These are phyloP conservation scores for Scaptomyza tumidula DNA, from an alignment of 2,888 invertebrate genomes.

Conservation along the genomic window DNA sequence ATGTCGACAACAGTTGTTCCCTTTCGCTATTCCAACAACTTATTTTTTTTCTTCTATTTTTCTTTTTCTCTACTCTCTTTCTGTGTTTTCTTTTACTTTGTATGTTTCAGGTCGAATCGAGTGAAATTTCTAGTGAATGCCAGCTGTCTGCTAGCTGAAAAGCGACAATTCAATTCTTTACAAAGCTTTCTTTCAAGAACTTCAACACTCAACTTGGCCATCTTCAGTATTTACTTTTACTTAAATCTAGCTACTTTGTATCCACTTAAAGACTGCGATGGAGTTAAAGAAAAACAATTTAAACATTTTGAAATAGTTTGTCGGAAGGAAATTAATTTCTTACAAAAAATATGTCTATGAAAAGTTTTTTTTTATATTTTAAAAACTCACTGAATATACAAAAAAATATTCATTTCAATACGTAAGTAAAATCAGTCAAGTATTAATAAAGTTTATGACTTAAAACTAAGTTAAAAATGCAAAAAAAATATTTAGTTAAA, in stretches of 20 bases:
- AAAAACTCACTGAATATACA: too few species aligned
- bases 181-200: conserved; percentile 5
- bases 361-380: too few species aligned
- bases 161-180: conserved; percentile 16
- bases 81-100: conserved; percentile 2
- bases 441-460: too few species aligned
- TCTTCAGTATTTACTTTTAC: neutral
- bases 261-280: neutral
- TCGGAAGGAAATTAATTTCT: neutral
- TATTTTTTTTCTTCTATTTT: conserved; percentile 18
- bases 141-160: conserved; percentile 29
- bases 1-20: conserved; percentile 22
- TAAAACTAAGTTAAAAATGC: too few species aligned
- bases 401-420: too few species aligned
- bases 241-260: conserved; percentile 11
- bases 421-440: too few species aligned
- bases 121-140: conserved; percentile 13
- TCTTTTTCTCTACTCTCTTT: neutral
- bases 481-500: too few species aligned
- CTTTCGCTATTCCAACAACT: conserved; percentile 15
- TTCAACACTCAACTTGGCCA: conserved; percentile 11
- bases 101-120: conserved; percentile 23
- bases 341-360: too few species aligned
- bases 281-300: neutral
- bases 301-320: neutral